Conservation (phyloP, 2,113 vertebrate genomes). For the Coptodon rendalli region DNA sequence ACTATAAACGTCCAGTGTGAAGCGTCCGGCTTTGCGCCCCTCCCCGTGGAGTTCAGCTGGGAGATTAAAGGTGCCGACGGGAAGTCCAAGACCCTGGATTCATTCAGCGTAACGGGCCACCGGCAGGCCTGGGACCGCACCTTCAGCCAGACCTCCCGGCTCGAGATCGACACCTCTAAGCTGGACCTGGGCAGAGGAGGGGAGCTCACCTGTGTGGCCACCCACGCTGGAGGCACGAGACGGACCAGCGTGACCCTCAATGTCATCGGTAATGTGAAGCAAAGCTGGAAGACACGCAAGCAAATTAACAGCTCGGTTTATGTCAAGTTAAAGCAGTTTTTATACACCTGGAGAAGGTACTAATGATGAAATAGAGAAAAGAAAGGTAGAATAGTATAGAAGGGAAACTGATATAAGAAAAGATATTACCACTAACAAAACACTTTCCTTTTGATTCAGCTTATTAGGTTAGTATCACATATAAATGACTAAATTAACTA, state of each 20-base stretch:
- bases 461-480: not conserved
- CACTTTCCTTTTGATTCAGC: fast-evolving
- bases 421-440: fast-evolving
- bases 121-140: slow-evolving; percentile 75
- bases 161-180: slow-evolving; percentile 48
- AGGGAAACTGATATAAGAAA: not conserved
- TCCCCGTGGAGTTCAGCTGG: slow-evolving; percentile 74
- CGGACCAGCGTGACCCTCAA: slow-evolving; percentile 46
- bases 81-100: slow-evolving; percentile 34
- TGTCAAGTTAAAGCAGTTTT: not conserved
- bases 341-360: fast-evolving
- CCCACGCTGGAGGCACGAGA: slow-evolving; percentile 62
- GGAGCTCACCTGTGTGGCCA: slow-evolving; percentile 69
- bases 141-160: slow-evolving; percentile 65
- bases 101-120: slow-evolving; percentile 67
- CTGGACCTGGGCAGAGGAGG: slow-evolving; percentile 64
- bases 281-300: fast-evolving
- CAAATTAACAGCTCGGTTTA: not conserved
- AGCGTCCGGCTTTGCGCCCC: slow-evolving; percentile 75
- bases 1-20: slow-evolving; percentile 66
- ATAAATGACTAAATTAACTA: not conserved
- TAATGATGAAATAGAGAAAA: fast-evolving
- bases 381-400: not conserved
- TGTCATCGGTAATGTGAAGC: slow-evolving; percentile 59
- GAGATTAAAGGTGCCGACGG: slow-evolving; percentile 43